Percentiles rank a stretch among this genome's conserved stretches.
phyloP scores from a whole-genome alignment of 2,113 vertebrate species.

The Rhinoderma darwinii region DNA sequence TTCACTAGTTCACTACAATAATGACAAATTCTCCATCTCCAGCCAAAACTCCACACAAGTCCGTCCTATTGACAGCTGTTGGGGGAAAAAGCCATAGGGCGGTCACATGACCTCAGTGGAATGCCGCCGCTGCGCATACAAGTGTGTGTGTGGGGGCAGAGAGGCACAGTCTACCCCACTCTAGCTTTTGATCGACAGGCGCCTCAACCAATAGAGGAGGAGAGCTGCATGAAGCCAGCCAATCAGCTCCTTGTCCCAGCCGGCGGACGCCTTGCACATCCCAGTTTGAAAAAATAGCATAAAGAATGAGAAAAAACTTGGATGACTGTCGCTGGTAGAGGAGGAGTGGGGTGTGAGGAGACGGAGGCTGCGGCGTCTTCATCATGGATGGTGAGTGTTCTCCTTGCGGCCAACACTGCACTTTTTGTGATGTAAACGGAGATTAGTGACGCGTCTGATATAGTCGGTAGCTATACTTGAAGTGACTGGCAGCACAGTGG shows the following conservation, averaged over 20 bases:
- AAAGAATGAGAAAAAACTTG: slow-evolving; percentile 22
- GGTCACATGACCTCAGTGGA: slow-evolving; percentile 50
- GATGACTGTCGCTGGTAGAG: neutral
- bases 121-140: slow-evolving; percentile 44
- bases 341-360: neutral
- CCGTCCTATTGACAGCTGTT: too few relatives aligned
- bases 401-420: neutral
- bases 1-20: too few relatives aligned
- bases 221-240: neutral
- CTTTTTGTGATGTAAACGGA: neutral
- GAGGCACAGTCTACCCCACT: slow-evolving; percentile 17
- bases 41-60: too few relatives aligned
- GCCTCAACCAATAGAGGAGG: neutral
- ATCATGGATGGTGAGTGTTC: neutral
- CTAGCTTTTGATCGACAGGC: slow-evolving; percentile 3
- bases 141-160: slow-evolving; percentile 37
- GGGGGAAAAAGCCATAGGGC: neutral
- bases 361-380: neutral
- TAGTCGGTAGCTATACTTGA: too few relatives aligned
- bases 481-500: too few relatives aligned
- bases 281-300: slow-evolving; percentile 46
- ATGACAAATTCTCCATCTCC: too few relatives aligned
- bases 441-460: slow-evolving; percentile 35
- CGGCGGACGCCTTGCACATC: slow-evolving; percentile 1
- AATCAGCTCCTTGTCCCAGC: neutral